These are phyloP conservation scores for Zaprionus camerounensis DNA, from an alignment of 1,140 invertebrate species.

Conservation along the genomic window DNA sequence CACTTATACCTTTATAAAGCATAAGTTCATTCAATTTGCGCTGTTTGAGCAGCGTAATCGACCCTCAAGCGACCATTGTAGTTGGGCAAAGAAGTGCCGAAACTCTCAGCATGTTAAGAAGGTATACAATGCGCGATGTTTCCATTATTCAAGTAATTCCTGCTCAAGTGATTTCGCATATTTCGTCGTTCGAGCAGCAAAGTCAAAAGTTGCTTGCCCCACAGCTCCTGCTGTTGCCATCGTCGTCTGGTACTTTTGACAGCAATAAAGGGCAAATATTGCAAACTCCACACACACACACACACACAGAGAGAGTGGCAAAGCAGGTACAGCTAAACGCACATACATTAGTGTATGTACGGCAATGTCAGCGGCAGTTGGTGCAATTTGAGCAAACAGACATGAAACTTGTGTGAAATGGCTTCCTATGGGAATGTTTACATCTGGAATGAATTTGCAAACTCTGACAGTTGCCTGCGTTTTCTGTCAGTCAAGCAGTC, in stretches of 20 bases:
- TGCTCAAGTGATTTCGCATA: constrained; percentile 30
- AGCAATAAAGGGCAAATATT: constrained; percentile 47
- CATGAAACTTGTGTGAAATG: constrained; percentile 72
- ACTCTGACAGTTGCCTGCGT: constrained; percentile 71
- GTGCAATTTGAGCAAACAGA: constrained; percentile 68
- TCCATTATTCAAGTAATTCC: background rate
- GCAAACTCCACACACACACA: constrained; percentile 24
- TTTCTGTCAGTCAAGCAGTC: constrained; percentile 70
- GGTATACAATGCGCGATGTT: constrained; percentile 30
- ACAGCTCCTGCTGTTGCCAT: constrained; percentile 10
- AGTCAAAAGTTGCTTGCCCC: constrained; percentile 41
- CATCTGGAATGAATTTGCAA: constrained; percentile 77
- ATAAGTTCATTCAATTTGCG: background rate
- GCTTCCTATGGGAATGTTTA: constrained; percentile 73
- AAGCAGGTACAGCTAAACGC: background rate
- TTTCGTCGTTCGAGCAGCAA: constrained; percentile 31
- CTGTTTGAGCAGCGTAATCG: background rate
- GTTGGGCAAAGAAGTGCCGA: background rate
- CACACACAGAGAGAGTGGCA: background rate
- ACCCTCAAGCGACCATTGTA: background rate
- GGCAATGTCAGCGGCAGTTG: constrained; percentile 59
- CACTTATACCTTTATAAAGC: too few relatives aligned
- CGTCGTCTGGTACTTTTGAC: constrained; percentile 38
- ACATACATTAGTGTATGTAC: background rate
- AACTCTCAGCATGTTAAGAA: constrained; percentile 4